These are phyloP conservation scores for Ctenochaetus hawaiiensis DNA, from an alignment of 2,797 vertebrate genomes.

Conservation along the genomic window DNA sequence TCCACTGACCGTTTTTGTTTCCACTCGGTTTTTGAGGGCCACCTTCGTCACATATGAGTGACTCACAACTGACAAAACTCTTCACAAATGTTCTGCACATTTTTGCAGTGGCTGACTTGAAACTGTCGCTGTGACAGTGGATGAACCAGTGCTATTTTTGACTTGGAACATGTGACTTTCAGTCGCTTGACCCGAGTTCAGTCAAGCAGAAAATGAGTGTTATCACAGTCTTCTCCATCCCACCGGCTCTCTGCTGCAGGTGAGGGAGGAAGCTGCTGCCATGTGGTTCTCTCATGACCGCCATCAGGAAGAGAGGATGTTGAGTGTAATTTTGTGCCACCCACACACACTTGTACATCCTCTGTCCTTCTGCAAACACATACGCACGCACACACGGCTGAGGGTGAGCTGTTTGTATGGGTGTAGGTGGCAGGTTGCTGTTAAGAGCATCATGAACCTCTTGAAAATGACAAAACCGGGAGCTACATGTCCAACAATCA, in stretches of 20 bases:
- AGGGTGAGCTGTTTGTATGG: constrained; percentile 25
- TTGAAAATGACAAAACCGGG: constrained; percentile 21
- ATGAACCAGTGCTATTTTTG: constrained; percentile 19
- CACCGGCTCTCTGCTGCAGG: constrained; percentile 31
- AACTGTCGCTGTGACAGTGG: not conserved
- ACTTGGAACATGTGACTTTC: constrained; percentile 34
- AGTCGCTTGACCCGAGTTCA: not conserved
- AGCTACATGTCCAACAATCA: constrained; percentile 9
- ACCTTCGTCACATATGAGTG: not conserved
- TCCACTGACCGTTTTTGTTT: too few relatives aligned
- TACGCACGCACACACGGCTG: not conserved
- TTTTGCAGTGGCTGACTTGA: not conserved
- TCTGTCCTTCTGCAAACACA: constrained; percentile 5
- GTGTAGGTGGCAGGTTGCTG: constrained; percentile 24
- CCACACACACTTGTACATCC: constrained; percentile 15
- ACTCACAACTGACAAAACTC: not conserved
- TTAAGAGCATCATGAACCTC: constrained; percentile 7
- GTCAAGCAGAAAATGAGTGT: constrained; percentile 25
- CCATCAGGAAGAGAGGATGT: constrained; percentile 3
- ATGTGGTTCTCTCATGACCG: constrained; percentile 13
- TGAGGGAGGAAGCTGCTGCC: constrained; percentile 32
- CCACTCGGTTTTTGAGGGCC: not conserved
- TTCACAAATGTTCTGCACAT: not conserved
- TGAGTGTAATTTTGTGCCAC: constrained; percentile 23
- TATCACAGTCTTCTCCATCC: constrained; percentile 12